These are phyloP conservation scores for Platyscapa corneri DNA, from an alignment of 1,140 invertebrate species.

Conservation along the genomic window DNA sequence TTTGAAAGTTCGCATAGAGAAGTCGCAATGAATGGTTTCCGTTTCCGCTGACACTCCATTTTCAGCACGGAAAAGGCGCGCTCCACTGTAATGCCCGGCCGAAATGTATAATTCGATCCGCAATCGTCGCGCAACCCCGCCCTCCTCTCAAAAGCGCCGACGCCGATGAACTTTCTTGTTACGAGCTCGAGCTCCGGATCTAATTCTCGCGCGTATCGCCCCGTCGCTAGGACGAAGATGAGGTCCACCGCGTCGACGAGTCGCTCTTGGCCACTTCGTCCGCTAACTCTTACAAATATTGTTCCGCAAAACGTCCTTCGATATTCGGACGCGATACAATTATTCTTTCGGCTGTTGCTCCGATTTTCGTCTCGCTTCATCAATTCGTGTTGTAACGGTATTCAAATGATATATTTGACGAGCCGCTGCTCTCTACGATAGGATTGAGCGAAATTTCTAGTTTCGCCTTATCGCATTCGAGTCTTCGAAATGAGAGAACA, in stretches of 20 bases:
- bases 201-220: conserved; percentile 1
- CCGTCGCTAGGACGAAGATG: background rate
- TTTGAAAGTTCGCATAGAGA: conserved; percentile 36
- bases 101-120: conserved; percentile 41
- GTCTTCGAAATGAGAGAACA: background rate
- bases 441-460: background rate
- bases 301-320: too few species aligned
- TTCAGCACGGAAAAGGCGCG: background rate
- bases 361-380: too few species aligned
- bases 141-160: background rate
- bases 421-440: too few species aligned
- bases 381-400: too few species aligned
- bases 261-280: too few species aligned
- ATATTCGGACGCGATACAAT: too few species aligned
- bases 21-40: conserved; percentile 44
- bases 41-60: conserved; percentile 43
- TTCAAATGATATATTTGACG: too few species aligned
- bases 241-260: too few species aligned
- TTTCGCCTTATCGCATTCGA: background rate
- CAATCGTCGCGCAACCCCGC: conserved; percentile 9
- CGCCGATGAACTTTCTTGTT: conserved; percentile 13
- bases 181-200: background rate
- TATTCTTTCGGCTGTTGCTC: too few species aligned
- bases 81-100: background rate
- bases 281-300: too few species aligned